A percentile compares a stretch with the other conserved stretches of the same genome.
phyloP scores from a whole-genome alignment of 1,140 invertebrate species.

The Nixonia krombeini region DNA sequence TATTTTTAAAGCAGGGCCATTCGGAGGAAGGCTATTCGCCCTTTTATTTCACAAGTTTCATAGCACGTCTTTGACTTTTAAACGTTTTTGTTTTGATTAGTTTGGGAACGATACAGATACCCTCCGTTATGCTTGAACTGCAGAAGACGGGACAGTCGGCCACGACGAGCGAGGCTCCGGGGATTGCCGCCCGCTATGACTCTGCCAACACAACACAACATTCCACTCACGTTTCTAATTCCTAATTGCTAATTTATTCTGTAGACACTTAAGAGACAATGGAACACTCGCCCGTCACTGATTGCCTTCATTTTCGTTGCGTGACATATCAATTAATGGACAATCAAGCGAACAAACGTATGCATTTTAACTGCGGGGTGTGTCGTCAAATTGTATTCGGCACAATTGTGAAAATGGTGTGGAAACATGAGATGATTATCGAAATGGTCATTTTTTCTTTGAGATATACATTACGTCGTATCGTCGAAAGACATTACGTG shows the following conservation, averaged over 20 bases:
- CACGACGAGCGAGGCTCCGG: slow-evolving; percentile 87
- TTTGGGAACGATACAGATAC: slow-evolving; percentile 77
- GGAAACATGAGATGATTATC: no score
- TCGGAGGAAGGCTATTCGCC: slow-evolving; percentile 19
- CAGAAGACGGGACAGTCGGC: slow-evolving; percentile 88
- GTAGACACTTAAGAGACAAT: slow-evolving; percentile 63
- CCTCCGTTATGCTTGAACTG: slow-evolving; percentile 89
- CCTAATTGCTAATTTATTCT: slow-evolving; percentile 65
- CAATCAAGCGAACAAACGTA: no score
- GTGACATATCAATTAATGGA: no score
- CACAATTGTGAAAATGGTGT: no score
- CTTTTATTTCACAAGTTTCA: slow-evolving; percentile 11
- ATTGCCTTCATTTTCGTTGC: slow-evolving; percentile 1
- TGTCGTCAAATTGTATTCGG: no score
- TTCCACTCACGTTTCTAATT: slow-evolving; percentile 72
- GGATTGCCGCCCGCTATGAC: slow-evolving; percentile 79
- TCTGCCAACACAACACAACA: slow-evolving; percentile 75
- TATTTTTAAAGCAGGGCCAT: slow-evolving; percentile 15
- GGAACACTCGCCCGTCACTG: slow-evolving; percentile 43
- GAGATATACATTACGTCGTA: no score
- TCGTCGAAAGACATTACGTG: no score
- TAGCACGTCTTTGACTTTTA: slow-evolving; percentile 32
- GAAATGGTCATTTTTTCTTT: no score
- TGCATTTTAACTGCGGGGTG: no score
- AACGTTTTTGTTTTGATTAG: slow-evolving; percentile 35